Evolutionary conservation across 2,797 vertebrate species (phyloP), one percentile per base, ranked within the genome.

Genomic region (Lepilemur ruficaudatus): DNA sequence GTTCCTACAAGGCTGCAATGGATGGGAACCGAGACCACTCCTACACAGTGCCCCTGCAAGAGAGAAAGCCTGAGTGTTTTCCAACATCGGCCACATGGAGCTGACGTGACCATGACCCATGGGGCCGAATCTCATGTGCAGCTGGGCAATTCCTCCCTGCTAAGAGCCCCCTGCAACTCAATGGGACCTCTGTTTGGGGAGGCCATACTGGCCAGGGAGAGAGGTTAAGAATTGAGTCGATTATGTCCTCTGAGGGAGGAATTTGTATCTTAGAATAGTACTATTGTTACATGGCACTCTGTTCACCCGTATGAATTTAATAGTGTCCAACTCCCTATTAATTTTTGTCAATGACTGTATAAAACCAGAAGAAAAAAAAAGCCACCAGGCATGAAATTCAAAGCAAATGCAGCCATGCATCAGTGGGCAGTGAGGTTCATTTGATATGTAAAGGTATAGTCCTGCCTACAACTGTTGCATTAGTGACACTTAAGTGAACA

Each of bases 371-470:
- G 32, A 32, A 17, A 86, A 93, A 93, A 92, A 89, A 78, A 78
- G 76, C 70, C 61, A 88, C 72, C 70, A 48, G 93, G 84, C 88
- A 88, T 82, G 93, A 90, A 97, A 94, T 92, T 81, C 80, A 94
- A 90, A 93, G 87, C 75, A 52, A 95, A 83, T 30, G 84, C 50
- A 80, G 43, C 23, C 57, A 67, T 5, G 55, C 69, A 18, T 81
- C 38, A 2, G 61, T 59, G 20, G 14, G 59, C 15, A 43, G 10
- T 9, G 59, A 84, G 76, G 52, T n/a, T 81, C 70, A 83, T 52
- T 65, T 79, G 94, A 63, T 35, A 72, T 73, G 52, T 46, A 91
- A 80, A 89, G 72, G 78, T 90, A 59, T 1, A 4, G 11, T 18
- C 9, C 46, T 0, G n/a, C 59, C 82, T 43, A 32, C 57, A 32